Evolutionary conservation across 2,113 vertebrate genomes (phyloP), one percentile per base, ranked within the genome.

Genomic region (Cromileptes altivelis): DNA sequence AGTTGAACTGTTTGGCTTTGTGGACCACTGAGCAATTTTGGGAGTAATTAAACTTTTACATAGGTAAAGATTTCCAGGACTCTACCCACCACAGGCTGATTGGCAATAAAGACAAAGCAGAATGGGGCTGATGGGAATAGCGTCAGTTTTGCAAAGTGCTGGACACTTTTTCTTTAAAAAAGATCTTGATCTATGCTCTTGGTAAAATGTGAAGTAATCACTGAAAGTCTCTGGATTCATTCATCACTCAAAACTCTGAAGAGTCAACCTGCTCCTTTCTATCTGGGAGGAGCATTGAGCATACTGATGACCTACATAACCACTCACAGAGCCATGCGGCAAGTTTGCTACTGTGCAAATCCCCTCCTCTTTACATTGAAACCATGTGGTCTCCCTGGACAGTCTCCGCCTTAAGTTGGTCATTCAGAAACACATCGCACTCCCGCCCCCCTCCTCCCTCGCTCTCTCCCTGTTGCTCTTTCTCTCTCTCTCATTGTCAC

Each of bases 371-470:
- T 42, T 23, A 23, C 72, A 70, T 47, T 13, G 68, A 64, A 19
- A 55, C 69, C 87, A 85, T 75, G 84, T 76, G 85, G 78, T 37
- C 62, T 70, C 18, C 2, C 40, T 25, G 25, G 80, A 78, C 57
- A 91, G 78, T 75, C 88, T 75, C 93, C 92, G 83, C 94, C 91
- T 90, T 78, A 62, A 84, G 55, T 72, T 40, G 12, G 57, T 83
- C 70, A 85, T 92, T 90, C 80, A 91, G 53, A 82, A 79, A 79
- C 85, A 55, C 70, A 74, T 33, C 27, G 45, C 30, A 27, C 9
- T 73, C 84, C 75, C 67, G 10, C 85, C 77, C 63, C 33, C 81
- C 84, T 40, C 62, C 21, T 19, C 57, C 40, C 56, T 63, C 64
- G 4, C 58, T 55, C 72, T 70, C 27, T 45, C 47, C 52, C 47